Evolutionary conservation across 1,140 invertebrate species (phyloP).

Genomic region (Zaprionus kolodkinae): DNA sequence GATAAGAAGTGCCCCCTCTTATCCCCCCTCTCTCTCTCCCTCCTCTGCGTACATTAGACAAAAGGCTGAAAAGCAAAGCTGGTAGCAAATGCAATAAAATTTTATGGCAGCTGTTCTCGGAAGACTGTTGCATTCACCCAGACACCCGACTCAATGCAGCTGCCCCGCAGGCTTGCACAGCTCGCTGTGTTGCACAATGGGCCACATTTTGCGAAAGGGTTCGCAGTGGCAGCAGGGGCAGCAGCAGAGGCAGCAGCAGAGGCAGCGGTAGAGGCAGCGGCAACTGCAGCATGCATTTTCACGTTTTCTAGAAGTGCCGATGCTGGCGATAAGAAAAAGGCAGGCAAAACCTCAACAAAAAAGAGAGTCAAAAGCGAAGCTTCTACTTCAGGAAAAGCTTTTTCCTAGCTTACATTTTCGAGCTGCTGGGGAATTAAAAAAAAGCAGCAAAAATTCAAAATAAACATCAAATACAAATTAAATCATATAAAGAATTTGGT

Average conservation of each 20-base stretch:
- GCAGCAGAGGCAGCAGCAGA: neutral
- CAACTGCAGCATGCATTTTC: constrained; percentile 41
- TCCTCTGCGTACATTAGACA: constrained; percentile 53
- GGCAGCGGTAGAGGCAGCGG: neutral
- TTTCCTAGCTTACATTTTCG: neutral
- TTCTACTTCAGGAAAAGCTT: neutral
- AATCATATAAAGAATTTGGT: too few species aligned
- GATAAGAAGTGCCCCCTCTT: constrained; percentile 23
- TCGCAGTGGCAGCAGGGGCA: neutral
- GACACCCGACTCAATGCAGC: constrained; percentile 1
- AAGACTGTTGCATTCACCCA: constrained; percentile 52
- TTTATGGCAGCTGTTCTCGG: constrained; percentile 63
- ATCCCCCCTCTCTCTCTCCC: neutral
- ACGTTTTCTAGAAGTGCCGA: constrained; percentile 54
- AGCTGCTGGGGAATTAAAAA: too few species aligned
- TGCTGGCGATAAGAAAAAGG: constrained; percentile 51
- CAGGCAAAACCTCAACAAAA: constrained; percentile 15
- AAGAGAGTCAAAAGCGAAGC: neutral
- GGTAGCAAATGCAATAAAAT: constrained; percentile 76
- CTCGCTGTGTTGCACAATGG: constrained; percentile 55
- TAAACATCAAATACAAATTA: too few species aligned
- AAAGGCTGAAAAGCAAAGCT: constrained; percentile 61
- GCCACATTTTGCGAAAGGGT: constrained; percentile 17
- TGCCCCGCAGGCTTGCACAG: constrained; percentile 48
- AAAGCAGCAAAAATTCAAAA: too few species aligned